Evolutionary conservation across 2,113 vertebrate species (phyloP).

Genomic region (Alligator sinensis): DNA sequence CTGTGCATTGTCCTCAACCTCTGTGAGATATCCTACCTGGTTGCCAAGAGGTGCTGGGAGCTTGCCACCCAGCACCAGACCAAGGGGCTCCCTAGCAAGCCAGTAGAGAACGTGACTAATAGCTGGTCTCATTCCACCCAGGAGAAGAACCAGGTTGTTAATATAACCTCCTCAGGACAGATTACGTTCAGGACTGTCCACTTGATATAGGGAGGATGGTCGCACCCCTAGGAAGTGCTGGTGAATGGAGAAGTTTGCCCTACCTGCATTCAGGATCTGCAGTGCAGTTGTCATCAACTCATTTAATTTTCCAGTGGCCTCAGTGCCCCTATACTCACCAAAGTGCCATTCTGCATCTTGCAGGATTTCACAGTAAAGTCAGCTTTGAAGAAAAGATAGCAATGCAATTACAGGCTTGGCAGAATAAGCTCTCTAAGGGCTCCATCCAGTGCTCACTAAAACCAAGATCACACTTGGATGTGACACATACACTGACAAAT

Average conservation of each 20-base stretch:
- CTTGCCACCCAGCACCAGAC: not conserved
- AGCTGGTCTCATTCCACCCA: not conserved
- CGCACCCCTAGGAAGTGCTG: not conserved
- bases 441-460: not conserved
- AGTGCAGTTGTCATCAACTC: not conserved
- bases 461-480: not conserved
- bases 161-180: not conserved
- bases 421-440: not conserved
- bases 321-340: not conserved
- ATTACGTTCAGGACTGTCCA: not conserved
- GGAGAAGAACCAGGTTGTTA: not conserved
- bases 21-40: slow-evolving; percentile 87
- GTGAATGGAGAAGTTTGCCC: not conserved
- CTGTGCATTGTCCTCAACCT: slow-evolving; percentile 88
- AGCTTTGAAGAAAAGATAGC: too few relatives aligned
- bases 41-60: slow-evolving; percentile 86
- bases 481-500: not conserved
- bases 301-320: not conserved
- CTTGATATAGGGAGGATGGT: not conserved
- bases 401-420: not conserved
- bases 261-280: not conserved
- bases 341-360: too few relatives aligned
- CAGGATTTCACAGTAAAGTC: too few relatives aligned
- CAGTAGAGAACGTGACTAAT: too few relatives aligned
- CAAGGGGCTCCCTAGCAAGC: not conserved